Evolutionary conservation across 2,797 vertebrate species (phyloP), one percentile per base, ranked within the genome.

Genomic region (Helicolenus hilgendorfi): DNA sequence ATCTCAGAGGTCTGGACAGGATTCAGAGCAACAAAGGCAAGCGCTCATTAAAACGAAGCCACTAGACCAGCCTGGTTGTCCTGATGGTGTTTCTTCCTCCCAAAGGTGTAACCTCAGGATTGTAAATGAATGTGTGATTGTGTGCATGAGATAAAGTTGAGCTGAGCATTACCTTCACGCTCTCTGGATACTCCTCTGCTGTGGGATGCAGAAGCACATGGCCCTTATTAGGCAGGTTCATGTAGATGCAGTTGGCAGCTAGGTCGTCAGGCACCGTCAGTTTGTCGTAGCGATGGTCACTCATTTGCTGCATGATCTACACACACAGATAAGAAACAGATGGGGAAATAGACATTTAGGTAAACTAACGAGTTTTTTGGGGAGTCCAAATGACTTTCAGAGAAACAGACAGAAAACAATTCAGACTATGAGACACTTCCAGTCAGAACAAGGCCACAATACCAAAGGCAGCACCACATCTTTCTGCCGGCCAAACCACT

Each of bases 301-400:
- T 99, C 98, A 99, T 98, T 90, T 99, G 98, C 56, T 99, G 98
- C 98, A 99, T 99, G 86, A 98, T 98, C 99, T 99, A 87, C 38
- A 85, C 9, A 88, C 7, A 83, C 10, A 88, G 56, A 83, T 11
- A 31, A 59, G 20, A 87, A n/a, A 81, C 13, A 87, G 58, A 89
- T 22, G n/a, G 64, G 35, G 38, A 75, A 76, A 56, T 2, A 60
- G 45, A 65, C 62, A 60, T 18, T 65, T 11, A 45, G 36, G 29
- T 36, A 67, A 83, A 76, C 22, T 31, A 69, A 71, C 11, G 35
- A 15, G 0, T n/a, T 4, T 41, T 41, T 41, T 41, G 38, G 2
- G 14, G 38, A 41, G 38, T 22, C 11, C 4, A 79, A 38, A 53
- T 22, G 59, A 80, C 67, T 79, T 67, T 65, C 26, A 80, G 70